These are phyloP conservation scores for Drosophila kepulauana DNA, from an alignment of 1,140 invertebrate species.

Conservation along the genomic window DNA sequence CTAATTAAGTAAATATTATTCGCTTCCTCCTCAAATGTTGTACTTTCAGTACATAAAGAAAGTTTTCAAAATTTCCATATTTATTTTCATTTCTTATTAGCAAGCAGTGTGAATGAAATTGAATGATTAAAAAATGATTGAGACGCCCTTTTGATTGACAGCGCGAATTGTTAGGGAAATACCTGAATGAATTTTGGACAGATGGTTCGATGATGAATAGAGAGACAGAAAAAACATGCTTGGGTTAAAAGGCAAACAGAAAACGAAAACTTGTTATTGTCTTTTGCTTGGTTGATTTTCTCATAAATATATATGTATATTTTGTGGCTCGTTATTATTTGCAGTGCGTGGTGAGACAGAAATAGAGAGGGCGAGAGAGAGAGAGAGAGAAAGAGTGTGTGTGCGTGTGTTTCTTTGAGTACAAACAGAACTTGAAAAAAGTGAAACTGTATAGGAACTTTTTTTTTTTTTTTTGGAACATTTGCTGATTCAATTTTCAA, in stretches of 20 bases:
- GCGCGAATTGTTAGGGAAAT: conserved; percentile 47
- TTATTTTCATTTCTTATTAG: not conserved
- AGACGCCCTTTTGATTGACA: conserved; percentile 1
- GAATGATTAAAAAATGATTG: not conserved
- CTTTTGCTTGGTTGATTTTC: conserved; percentile 18
- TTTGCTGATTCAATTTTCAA: conserved; percentile 50
- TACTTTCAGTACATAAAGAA: not conserved
- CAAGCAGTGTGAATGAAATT: conserved; percentile 1
- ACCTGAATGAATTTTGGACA: conserved; percentile 33
- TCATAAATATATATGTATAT: not conserved
- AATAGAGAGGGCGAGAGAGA: no score
- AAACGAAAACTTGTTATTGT: conserved; percentile 41
- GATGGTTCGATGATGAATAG: not conserved
- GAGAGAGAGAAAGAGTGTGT: not conserved
- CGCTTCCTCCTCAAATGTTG: no score
- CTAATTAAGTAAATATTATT: no score
- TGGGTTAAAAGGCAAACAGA: conserved; percentile 33
- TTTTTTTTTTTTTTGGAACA: conserved; percentile 19
- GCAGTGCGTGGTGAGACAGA: conserved; percentile 1
- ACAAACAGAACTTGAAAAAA: conserved; percentile 50
- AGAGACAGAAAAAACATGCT: conserved; percentile 33
- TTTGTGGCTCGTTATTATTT: conserved; percentile 2
- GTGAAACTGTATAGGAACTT: conserved; percentile 38
- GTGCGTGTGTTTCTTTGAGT: conserved; percentile 24
- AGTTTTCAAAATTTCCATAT: not conserved